A percentile compares a stretch with the other conserved stretches of the same genome.
Evolutionary conservation across 2,888 invertebrate species (phyloP).

Genomic region (Microplitis deprimator): DNA sequence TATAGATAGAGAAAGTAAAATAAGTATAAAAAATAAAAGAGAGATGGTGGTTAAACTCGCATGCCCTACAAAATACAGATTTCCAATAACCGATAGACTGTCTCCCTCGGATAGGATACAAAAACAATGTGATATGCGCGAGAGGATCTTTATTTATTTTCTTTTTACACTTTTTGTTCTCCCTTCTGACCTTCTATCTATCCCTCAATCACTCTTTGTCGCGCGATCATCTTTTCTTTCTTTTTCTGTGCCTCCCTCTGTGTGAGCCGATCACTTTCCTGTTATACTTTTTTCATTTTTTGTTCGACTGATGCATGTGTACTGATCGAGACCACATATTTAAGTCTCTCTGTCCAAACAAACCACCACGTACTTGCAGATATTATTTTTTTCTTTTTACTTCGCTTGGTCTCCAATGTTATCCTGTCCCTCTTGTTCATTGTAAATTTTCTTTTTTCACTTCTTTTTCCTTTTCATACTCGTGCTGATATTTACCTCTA

Average conservation of each 20-base stretch:
- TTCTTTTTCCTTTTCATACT: slow-evolving; percentile 38
- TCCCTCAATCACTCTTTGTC: slow-evolving; percentile 52
- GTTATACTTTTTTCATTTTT: background rate
- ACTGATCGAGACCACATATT: slow-evolving; percentile 59
- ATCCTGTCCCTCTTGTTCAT: slow-evolving; percentile 37
- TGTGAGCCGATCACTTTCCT: slow-evolving; percentile 32
- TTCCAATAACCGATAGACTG: slow-evolving; percentile 68
- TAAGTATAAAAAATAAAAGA: slow-evolving; percentile 34
- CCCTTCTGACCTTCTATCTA: slow-evolving; percentile 39
- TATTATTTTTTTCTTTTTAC: slow-evolving; percentile 36
- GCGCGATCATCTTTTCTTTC: slow-evolving; percentile 11
- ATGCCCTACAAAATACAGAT: slow-evolving; percentile 69
- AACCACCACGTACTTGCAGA: slow-evolving; percentile 47
- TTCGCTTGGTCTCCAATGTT: slow-evolving; percentile 29
- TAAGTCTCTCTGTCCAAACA: slow-evolving; percentile 59
- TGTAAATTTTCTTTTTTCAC: slow-evolving; percentile 41
- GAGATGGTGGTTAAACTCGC: slow-evolving; percentile 37
- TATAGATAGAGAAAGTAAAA: slow-evolving; percentile 22
- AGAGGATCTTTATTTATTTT: slow-evolving; percentile 36
- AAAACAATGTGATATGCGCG: slow-evolving; percentile 51
- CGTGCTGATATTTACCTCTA: slow-evolving; percentile 23
- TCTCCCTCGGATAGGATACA: slow-evolving; percentile 47
- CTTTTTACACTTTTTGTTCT: slow-evolving; percentile 37
- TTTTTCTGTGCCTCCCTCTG: slow-evolving; percentile 16
- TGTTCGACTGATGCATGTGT: slow-evolving; percentile 54